Evolutionary conservation across 2,797 vertebrate species (phyloP).

Genomic region (Heliangelus exortis): DNA sequence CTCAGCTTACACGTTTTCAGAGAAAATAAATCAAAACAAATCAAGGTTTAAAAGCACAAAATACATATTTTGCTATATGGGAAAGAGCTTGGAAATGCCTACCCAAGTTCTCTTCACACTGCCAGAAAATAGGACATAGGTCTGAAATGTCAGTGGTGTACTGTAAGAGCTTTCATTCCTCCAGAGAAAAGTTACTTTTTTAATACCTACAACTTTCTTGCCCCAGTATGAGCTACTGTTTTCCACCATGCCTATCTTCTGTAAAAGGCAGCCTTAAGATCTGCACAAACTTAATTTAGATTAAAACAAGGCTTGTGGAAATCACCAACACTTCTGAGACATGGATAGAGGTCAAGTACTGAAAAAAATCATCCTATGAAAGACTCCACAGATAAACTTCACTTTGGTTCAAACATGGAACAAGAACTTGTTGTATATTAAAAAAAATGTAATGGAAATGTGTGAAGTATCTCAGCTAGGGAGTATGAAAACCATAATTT

Average conservation of each 20-base stretch:
- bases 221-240: background rate
- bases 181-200: background rate
- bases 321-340: background rate
- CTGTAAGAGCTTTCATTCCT: background rate
- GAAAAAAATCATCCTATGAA: background rate
- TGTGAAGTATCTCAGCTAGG: background rate
- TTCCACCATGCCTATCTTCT: background rate
- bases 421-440: background rate
- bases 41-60: background rate
- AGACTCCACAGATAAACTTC: background rate
- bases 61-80: background rate
- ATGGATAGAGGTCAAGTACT: background rate
- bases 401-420: background rate
- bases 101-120: background rate
- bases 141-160: fast-evolving
- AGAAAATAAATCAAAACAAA: background rate
- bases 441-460: fast-evolving
- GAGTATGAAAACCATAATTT: background rate
- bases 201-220: background rate
- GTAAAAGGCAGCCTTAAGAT: background rate
- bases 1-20: background rate
- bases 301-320: background rate
- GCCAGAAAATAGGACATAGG: background rate
- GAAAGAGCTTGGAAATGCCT: background rate
- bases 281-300: background rate